Evolutionary conservation across 2,888 invertebrate species (phyloP), one percentile per base, ranked within the genome.

Genomic region (Harmothoe impar): DNA sequence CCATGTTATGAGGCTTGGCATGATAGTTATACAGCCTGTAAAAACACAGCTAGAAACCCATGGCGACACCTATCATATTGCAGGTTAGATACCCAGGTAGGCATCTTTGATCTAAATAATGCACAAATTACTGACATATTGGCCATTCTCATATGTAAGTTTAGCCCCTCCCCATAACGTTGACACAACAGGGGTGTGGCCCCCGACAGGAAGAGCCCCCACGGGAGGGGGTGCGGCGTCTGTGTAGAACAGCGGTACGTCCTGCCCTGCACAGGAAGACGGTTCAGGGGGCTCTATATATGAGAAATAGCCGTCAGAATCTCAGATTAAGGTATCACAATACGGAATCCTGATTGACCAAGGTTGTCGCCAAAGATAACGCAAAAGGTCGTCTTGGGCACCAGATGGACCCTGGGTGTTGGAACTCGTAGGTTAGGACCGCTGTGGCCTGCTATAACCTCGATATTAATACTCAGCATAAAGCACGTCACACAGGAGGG

Each of bases 61-160:
- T n/a, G 25, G 17, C 29, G 0, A 29, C 7, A 3, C 72, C 72
- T 72, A 72, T 72, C 72, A 72, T 25, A 72, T 72, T 72, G 72
- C 72, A 25, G 5, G 72, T 25, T 72, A 29, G 29, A 72, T 29
- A 29, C 25, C 7, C n/a, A 15, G n/a, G 33, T 43, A 81, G 81
- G 81, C 17, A 81, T 81, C 81, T 43, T 81, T 81, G 81, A 81
- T 81, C 33, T 43, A 81, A 35, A 81, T 43, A 81, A 72, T 43
- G 81, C 31, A 33, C 20, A 81, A 33, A 81, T 81, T 81, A 12
- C 43, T n/a, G 33, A 81, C 81, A 81, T 81, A 81, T 81, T 81
- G 72, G 29, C 3, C 72, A 72, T 72, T 1, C 72, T 72, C 25
- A n/a, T 23, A 29, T 15, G 72, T 72, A 72, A 72, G 25, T 15